Evolutionary conservation across 2,797 vertebrate species (phyloP), one percentile per base, ranked within the genome.

Genomic region (Mus minutoides): DNA sequence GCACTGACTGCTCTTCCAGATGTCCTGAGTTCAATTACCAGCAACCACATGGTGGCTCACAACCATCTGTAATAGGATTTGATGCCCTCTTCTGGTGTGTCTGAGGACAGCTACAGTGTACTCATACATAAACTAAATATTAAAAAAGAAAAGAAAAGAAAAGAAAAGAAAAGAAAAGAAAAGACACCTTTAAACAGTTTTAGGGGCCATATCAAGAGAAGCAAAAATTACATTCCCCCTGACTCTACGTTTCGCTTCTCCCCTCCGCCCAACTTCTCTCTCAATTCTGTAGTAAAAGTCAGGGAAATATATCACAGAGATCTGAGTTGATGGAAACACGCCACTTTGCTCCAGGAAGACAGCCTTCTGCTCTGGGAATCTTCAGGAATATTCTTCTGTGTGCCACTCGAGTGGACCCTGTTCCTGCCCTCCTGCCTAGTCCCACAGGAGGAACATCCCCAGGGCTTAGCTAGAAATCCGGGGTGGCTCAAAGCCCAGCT

Each of bases 361-460:
- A 31, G 83, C 37, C 76, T 52, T 92, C 40, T 89, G 56, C 76
- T 91, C 91, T 86, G 67, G 91, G 69, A 86, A 46, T 58, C 85
- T 67, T 6, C 46, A 8, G 73, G 62, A 77, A 62, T 34, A 26
- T 12, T 31, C 78, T 86, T 67, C 14, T 4, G 21, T 4, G 40
- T 0, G 37, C 14, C 17, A 34, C 8, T 31, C 52, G 17, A 76
- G 69, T 80, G 58, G 88, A 75, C 84, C 40, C 79, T 64, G 62
- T 29, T 78, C 75, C 58, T n/a, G 62, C n/a, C 73, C 60, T 83
- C 22, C 67, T n/a, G 21, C 31, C n/a, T 21, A 54, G 22, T 88
- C 24, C 62, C 16, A 10, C 14, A 67, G 21, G 17, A 83, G 58
- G 75, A 76, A 87, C 92, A 67, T 31, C 6, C 37, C 77, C 8